phyloP scores from a whole-genome alignment of 2,888 invertebrate genomes.

The Catocala sponsa region DNA sequence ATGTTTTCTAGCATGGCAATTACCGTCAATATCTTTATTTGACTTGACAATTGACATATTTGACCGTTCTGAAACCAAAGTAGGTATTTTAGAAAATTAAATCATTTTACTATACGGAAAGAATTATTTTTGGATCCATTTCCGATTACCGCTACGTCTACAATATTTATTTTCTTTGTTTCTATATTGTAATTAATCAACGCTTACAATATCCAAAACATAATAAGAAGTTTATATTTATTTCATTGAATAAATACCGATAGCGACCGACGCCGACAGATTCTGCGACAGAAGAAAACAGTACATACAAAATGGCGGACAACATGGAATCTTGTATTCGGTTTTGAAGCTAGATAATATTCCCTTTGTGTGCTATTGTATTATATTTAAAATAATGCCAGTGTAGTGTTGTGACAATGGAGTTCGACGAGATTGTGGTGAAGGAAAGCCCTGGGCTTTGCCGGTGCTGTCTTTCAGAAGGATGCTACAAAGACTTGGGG shows the following conservation, averaged over 20 bases:
- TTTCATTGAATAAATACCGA: not conserved
- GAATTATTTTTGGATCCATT: too few species aligned
- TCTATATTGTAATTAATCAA: too few species aligned
- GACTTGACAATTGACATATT: too few species aligned
- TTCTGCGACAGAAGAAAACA: slow-evolving; percentile 8
- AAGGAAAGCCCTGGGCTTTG: slow-evolving; percentile 83
- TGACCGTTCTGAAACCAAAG: too few species aligned
- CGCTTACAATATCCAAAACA: too few species aligned
- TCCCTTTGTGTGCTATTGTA: slow-evolving; percentile 15
- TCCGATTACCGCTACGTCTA: too few species aligned
- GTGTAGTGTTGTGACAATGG: slow-evolving; percentile 66
- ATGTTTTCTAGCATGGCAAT: too few species aligned
- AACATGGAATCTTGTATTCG: slow-evolving; percentile 22
- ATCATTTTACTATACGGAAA: too few species aligned
- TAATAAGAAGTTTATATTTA: too few species aligned
- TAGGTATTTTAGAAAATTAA: too few species aligned
- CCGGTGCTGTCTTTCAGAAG: slow-evolving; percentile 84
- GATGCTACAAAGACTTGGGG: slow-evolving; percentile 81
- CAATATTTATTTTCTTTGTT: too few species aligned
- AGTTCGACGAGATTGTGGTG: slow-evolving; percentile 78
- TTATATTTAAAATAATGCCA: slow-evolving; percentile 33
- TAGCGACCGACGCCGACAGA: not conserved
- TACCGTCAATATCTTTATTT: too few species aligned
- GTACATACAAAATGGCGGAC: slow-evolving; percentile 41
- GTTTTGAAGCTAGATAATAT: slow-evolving; percentile 15